Percentiles rank a stretch among this genome's conserved stretches.
These are phyloP conservation scores for Pitangus sulphuratus DNA, from an alignment of 2,797 vertebrate genomes.

Conservation along the genomic window DNA sequence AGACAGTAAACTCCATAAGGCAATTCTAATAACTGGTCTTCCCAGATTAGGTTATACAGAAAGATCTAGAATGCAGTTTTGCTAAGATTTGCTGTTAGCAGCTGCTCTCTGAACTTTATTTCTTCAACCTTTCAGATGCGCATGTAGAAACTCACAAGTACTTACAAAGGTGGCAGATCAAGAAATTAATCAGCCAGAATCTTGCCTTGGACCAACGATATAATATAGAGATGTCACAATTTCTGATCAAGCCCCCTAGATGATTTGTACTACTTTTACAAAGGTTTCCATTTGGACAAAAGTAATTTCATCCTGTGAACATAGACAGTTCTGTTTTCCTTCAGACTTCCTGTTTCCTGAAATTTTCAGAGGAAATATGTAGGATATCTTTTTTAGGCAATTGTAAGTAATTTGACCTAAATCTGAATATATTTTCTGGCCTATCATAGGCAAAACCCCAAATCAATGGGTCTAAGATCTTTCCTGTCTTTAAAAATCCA, in stretches of 20 bases:
- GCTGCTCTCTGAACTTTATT: neutral
- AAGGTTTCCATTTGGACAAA: neutral
- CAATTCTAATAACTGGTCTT: neutral
- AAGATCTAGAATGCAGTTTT: neutral
- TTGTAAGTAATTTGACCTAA: neutral
- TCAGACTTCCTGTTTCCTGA: neutral
- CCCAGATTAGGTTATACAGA: neutral
- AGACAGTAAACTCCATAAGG: neutral
- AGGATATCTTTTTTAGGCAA: neutral
- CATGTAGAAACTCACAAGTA: neutral
- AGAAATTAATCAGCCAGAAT: neutral
- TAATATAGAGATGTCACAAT: neutral
- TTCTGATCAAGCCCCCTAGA: neutral
- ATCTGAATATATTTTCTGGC: neutral
- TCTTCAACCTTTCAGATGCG: neutral
- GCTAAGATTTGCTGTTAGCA: neutral
- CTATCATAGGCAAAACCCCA: neutral
- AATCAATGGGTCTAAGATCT: neutral
- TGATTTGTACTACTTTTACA: neutral
- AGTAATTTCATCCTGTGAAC: neutral
- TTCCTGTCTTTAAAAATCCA: neutral
- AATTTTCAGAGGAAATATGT: neutral
- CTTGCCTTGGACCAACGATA: neutral
- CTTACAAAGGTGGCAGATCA: neutral
- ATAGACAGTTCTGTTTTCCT: neutral